Evolutionary conservation across 2,888 invertebrate genomes (phyloP), one percentile per base, ranked within the genome.

Genomic region (Miltochrista miniata): DNA sequence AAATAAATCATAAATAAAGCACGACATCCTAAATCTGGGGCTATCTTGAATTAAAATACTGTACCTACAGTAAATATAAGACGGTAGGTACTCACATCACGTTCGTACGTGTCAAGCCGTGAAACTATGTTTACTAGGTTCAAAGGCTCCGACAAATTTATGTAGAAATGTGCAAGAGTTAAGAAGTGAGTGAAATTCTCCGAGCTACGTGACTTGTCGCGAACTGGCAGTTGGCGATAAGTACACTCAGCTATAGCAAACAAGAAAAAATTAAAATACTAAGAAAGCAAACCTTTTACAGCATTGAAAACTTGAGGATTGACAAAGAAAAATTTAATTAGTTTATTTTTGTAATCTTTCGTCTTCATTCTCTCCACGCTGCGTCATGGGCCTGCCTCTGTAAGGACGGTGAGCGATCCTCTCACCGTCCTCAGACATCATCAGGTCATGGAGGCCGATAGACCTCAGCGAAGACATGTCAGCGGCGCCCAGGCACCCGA

Each of bases 81-180:
- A 42, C 33, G 39, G 57, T 48, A 61, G 39, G 57, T 48, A 61
- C 69, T 46, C 64, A 37, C 46, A 51, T 68, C 71, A 70, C 70
- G 65, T 70, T 56, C 41, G 34, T 42, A 29, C 61, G 52, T 51
- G 66, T 65, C 64, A 56, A 59, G 48, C 60, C 61, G 51, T 61
- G 54, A 59, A 61, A 65, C 61, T 62, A 56, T 66, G 64, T 63
- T 73, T 63, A 70, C 68, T 48, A 51, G 45, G 59, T 61, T 55
- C 64, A 61, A 53, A 64, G 60, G 58, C 48, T 47, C 52, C 51
- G 53, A 61, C 59, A 71, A 74, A 71, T 71, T 71, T 71, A 76
- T 75, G 74, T 72, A 75, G 70, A 72, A 74, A 75, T 74, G 75
- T 72, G 74, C 76, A 75, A 64, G 69, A 62, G 73, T 67, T 71